Evolutionary conservation across 2,797 vertebrate species (phyloP).

Genomic region (Apogon hyalosoma): DNA sequence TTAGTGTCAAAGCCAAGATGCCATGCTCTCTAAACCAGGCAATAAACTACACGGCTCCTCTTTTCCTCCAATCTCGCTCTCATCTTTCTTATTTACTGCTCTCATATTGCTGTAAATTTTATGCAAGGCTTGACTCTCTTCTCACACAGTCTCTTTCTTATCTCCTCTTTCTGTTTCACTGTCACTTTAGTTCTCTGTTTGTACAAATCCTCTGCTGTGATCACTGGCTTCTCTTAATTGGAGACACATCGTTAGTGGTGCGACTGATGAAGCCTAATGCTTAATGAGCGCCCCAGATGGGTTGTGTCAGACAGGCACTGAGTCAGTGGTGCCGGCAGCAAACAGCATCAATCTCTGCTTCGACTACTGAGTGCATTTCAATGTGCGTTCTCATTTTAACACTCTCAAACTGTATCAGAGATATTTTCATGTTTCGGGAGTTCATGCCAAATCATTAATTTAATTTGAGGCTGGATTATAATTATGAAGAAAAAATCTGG

Average conservation of each 20-base stretch:
- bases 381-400: neutral
- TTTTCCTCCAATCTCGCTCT: constrained; percentile 58
- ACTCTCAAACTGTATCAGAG: constrained; percentile 3
- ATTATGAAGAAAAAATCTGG: constrained; percentile 6
- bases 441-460: constrained; percentile 21
- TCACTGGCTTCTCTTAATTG: constrained; percentile 83
- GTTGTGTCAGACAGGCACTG: constrained; percentile 64
- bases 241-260: constrained; percentile 80
- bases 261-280: constrained; percentile 73
- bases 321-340: constrained; percentile 54
- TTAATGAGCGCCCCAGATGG: constrained; percentile 73
- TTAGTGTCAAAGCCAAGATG: constrained; percentile 79
- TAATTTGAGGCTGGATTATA: constrained; percentile 10
- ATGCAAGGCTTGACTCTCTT: constrained; percentile 66
- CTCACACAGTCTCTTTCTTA: constrained; percentile 51
- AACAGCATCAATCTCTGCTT: constrained; percentile 57
- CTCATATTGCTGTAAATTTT: constrained; percentile 66
- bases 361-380: constrained; percentile 31
- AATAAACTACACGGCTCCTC: constrained; percentile 71
- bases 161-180: constrained; percentile 49
- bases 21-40: constrained; percentile 77
- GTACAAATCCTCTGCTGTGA: constrained; percentile 79
- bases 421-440: constrained; percentile 25
- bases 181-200: constrained; percentile 63
- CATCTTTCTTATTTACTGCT: constrained; percentile 80